Percentiles rank a stretch among this genome's conserved stretches.
These are phyloP conservation scores for Nineta flava DNA, from an alignment of 2,888 invertebrate species.

Conservation along the genomic window DNA sequence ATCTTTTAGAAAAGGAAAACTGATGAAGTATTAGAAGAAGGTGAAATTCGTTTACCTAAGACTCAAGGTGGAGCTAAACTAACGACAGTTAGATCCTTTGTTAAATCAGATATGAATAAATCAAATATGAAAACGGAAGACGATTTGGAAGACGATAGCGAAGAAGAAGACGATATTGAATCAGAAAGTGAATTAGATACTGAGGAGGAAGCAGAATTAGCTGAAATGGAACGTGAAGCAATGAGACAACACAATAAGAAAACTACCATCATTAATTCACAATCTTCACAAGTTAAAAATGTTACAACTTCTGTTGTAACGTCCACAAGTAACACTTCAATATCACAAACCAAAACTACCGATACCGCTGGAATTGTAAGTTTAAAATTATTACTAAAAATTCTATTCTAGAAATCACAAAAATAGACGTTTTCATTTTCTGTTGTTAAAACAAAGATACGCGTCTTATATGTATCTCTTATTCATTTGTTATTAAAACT, in stretches of 20 bases:
- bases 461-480: too few species aligned
- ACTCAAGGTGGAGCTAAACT: background rate
- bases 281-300: background rate
- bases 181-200: conserved; percentile 17
- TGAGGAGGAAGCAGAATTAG: conserved; percentile 14
- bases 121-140: conserved; percentile 8
- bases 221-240: conserved; percentile 10
- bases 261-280: background rate
- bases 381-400: too few species aligned
- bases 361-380: background rate
- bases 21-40: conserved; percentile 15
- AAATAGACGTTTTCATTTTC: too few species aligned
- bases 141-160: conserved; percentile 13
- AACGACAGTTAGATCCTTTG: conserved; percentile 5
- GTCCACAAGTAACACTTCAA: background rate
- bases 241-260: conserved; percentile 6
- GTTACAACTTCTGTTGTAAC: background rate
- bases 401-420: too few species aligned
- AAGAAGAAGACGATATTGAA: conserved; percentile 12
- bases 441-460: too few species aligned
- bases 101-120: conserved; percentile 4
- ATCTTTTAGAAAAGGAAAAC: conserved; percentile 8
- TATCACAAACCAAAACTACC: background rate
- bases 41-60: conserved; percentile 11
- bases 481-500: too few species aligned